Conservation (phyloP, 2,888 invertebrate species). For the Macrosoma leucophasiata region DNA sequence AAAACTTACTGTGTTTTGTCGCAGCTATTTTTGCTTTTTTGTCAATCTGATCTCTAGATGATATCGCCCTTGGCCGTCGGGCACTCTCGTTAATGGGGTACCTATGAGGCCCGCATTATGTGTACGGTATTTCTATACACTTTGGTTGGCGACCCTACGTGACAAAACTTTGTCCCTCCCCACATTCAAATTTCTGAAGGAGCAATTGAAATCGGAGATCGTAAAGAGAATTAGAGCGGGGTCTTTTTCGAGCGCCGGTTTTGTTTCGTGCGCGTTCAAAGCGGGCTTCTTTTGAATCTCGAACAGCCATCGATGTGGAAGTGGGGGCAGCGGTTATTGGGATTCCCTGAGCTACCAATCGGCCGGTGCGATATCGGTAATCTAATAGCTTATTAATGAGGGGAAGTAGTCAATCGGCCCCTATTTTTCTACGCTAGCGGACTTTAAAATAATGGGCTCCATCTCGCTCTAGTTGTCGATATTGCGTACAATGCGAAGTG, state of each 20-base stretch:
- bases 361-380: conserved; percentile 66
- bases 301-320: conserved; percentile 70
- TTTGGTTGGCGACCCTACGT: conserved; percentile 62
- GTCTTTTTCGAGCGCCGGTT: conserved; percentile 68
- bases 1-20: conserved; percentile 51
- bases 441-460: conserved; percentile 59
- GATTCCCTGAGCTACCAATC: conserved; percentile 74
- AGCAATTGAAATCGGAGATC: conserved; percentile 76
- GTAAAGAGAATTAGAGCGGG: conserved; percentile 75
- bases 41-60: conserved; percentile 68
- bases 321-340: conserved; percentile 71
- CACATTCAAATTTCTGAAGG: conserved; percentile 75
- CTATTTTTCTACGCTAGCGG: conserved; percentile 70
- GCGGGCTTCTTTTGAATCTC: conserved; percentile 74
- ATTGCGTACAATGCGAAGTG: conserved; percentile 49
- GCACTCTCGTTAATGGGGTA: conserved; percentile 72
- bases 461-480: conserved; percentile 51
- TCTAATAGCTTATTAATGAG: conserved; percentile 76
- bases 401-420: conserved; percentile 65
- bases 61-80: conserved; percentile 61
- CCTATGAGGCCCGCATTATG: conserved; percentile 69
- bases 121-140: conserved; percentile 59
- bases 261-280: conserved; percentile 68
- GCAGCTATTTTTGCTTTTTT: conserved; percentile 51
- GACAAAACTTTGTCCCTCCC: conserved; percentile 75